A percentile compares a stretch with the other conserved stretches of the same genome.
Conservation (phyloP, 2,797 vertebrate genomes). For the Eremophila alpestris region DNA sequence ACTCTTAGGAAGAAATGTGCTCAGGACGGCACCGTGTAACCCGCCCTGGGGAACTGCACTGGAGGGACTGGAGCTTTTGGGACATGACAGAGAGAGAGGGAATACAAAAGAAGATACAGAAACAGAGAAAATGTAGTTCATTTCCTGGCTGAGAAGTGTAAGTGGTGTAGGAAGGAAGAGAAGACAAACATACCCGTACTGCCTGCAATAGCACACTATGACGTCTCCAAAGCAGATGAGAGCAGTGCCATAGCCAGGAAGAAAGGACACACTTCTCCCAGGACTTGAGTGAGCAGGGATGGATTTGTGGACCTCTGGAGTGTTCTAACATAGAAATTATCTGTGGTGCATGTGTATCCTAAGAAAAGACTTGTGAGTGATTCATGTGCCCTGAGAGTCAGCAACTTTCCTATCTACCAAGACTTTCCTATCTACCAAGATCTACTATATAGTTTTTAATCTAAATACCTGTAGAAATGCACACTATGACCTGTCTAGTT, state of each 20-base stretch:
- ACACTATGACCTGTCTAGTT: not conserved
- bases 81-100: not conserved
- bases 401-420: not conserved
- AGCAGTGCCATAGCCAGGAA: not conserved
- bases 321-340: not conserved
- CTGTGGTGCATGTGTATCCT: not conserved
- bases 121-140: not conserved
- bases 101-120: not conserved
- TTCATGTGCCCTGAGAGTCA: not conserved
- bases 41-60: not conserved
- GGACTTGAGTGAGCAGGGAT: not conserved
- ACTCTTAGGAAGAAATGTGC: not conserved
- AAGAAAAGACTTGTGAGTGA: not conserved
- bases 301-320: not conserved
- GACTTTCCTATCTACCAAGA: not conserved
- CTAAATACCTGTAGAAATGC: not conserved
- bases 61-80: not conserved
- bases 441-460: not conserved
- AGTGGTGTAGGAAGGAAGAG: not conserved
- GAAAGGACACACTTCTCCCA: not conserved
- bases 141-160: not conserved
- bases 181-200: not conserved
- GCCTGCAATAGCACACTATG: fast-evolving
- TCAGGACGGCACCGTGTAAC: not conserved
- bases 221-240: not conserved